Percentiles rank a stretch among this genome's conserved stretches.
Evolutionary conservation across 2,797 vertebrate species (phyloP).

Genomic region (Hydrocynus forskahlii): DNA sequence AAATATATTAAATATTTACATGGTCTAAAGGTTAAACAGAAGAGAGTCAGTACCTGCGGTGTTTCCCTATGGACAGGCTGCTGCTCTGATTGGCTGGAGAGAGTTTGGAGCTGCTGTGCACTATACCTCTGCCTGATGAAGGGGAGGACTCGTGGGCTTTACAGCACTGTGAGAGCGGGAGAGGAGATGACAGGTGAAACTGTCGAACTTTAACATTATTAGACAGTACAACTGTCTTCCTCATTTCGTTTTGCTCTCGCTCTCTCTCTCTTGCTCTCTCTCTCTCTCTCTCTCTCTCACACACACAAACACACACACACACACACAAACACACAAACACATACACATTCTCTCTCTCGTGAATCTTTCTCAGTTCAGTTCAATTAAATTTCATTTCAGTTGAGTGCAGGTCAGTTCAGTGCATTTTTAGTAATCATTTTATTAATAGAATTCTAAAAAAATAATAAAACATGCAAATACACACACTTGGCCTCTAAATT

Average conservation of each 20-base stretch:
- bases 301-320: slow-evolving; percentile 23
- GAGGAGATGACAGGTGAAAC: slow-evolving; percentile 44
- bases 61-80: slow-evolving; percentile 74
- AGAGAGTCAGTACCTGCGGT: slow-evolving; percentile 72
- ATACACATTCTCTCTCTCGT: no score
- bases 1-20: not conserved
- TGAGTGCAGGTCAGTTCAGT: no score
- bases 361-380: no score
- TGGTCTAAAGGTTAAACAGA: not conserved
- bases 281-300: not conserved
- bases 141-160: slow-evolving; percentile 67
- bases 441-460: no score
- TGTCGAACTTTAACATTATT: slow-evolving; percentile 24
- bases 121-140: slow-evolving; percentile 52
- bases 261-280: not conserved
- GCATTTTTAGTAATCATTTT: no score
- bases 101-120: slow-evolving; percentile 59
- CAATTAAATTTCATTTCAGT: no score
- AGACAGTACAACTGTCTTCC: slow-evolving; percentile 14
- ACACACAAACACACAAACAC: not conserved
- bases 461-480: no score
- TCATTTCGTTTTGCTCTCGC: not conserved
- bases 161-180: slow-evolving; percentile 72
- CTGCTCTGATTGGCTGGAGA: slow-evolving; percentile 69
- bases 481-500: no score